Conservation (phyloP, 2,113 vertebrate species). For the Phodopus roborovskii region DNA sequence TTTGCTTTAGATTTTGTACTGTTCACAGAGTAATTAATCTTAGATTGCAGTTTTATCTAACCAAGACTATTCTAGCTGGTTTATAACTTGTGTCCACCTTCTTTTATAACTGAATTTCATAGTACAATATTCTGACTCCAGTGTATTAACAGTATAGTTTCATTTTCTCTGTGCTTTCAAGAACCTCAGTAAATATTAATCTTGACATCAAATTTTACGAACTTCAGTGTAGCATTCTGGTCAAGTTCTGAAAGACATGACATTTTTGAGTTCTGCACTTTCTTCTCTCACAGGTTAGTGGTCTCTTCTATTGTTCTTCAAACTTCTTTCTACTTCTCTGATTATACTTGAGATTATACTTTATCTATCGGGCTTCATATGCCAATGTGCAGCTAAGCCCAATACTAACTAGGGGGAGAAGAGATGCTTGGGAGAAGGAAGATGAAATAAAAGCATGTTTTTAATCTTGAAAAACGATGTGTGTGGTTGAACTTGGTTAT, state of each 20-base stretch:
- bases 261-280: neutral
- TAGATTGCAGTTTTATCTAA: neutral
- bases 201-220: neutral
- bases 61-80: neutral
- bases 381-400: neutral
- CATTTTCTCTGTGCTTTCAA: slow-evolving; percentile 5
- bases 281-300: neutral
- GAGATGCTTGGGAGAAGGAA: neutral
- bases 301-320: neutral
- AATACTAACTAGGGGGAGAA: neutral
- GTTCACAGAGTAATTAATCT: neutral
- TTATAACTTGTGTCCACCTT: neutral
- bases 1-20: neutral
- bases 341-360: too few relatives aligned
- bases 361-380: neutral
- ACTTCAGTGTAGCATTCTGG: neutral
- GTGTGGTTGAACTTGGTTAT: neutral
- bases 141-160: neutral
- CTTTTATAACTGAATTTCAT: neutral
- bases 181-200: neutral
- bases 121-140: neutral
- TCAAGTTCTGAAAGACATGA: neutral
- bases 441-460: neutral
- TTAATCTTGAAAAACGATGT: neutral
- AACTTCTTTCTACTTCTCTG: neutral